Percentiles rank a stretch among this genome's conserved stretches.
phyloP scores from a whole-genome alignment of 2,888 invertebrate species.

The Monopis laevigella region DNA sequence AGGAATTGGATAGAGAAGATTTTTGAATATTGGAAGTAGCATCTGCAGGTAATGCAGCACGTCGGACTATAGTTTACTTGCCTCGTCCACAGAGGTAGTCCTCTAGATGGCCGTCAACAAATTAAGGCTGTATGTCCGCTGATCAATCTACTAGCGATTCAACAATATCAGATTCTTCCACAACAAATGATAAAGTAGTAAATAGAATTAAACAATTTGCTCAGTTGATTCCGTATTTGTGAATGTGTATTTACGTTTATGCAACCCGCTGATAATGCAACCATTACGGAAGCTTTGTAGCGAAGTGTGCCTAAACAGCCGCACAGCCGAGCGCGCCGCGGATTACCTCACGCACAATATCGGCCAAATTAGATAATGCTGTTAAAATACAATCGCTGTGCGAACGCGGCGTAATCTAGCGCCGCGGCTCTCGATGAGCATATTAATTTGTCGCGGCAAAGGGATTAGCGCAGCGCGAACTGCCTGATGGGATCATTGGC shows the following conservation, averaged over 20 bases:
- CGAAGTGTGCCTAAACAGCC: constrained; percentile 39
- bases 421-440: constrained; percentile 63
- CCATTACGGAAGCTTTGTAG: background rate
- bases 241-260: background rate
- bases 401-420: constrained; percentile 63
- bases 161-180: too few relatives aligned
- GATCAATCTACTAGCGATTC: too few relatives aligned
- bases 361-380: constrained; percentile 73
- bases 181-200: too few relatives aligned
- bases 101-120: too few relatives aligned
- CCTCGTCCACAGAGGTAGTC: too few relatives aligned
- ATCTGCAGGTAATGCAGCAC: too few relatives aligned
- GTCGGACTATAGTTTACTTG: too few relatives aligned
- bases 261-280: background rate
- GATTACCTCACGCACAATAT: constrained; percentile 68
- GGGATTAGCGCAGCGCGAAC: constrained; percentile 46
- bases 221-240: too few relatives aligned
- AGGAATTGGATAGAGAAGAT: too few relatives aligned
- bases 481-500: constrained; percentile 39
- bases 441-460: constrained; percentile 63
- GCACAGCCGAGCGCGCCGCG: constrained; percentile 45
- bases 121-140: too few relatives aligned
- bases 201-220: too few relatives aligned
- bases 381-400: constrained; percentile 71
- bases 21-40: too few relatives aligned